Evolutionary conservation across 2,888 invertebrate genomes (phyloP).

Genomic region (Tenthredo mesomela): DNA sequence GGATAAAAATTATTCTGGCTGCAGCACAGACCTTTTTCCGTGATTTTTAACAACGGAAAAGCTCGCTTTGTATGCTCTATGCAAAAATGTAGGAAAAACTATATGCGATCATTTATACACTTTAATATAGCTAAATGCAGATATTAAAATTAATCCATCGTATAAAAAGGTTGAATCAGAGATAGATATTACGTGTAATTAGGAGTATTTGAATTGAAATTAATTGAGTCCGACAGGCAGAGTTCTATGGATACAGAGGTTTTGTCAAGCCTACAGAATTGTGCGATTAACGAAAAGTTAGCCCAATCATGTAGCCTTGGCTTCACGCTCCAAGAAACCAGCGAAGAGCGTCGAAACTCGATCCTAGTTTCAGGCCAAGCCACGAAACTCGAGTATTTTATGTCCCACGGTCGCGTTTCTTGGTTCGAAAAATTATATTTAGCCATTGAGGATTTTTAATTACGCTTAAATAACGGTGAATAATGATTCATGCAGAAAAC

Average conservation of each 20-base stretch:
- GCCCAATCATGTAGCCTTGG: constrained; percentile 25
- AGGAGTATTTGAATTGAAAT: background rate
- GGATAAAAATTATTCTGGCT: background rate
- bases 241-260: background rate
- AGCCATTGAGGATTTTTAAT: background rate
- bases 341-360: constrained; percentile 26
- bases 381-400: constrained; percentile 44
- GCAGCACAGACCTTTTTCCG: background rate
- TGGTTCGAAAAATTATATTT: constrained; percentile 15
- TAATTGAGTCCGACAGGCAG: background rate
- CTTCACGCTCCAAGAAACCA: constrained; percentile 42
- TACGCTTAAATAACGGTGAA: background rate
- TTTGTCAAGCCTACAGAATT: constrained; percentile 14
- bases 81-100: background rate
- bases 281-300: constrained; percentile 28
- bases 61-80: background rate
- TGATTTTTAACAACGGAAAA: background rate
- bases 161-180: too few relatives aligned
- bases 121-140: background rate
- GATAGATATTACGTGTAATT: background rate
- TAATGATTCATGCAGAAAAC: background rate
- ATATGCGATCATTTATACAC: background rate
- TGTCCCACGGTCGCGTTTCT: constrained; percentile 20
- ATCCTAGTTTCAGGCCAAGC: constrained; percentile 24
- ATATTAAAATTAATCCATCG: background rate